Percentiles rank a stretch among this genome's conserved stretches.
Conservation (phyloP, 2,113 vertebrate species). For the Ophiodon elongatus region DNA sequence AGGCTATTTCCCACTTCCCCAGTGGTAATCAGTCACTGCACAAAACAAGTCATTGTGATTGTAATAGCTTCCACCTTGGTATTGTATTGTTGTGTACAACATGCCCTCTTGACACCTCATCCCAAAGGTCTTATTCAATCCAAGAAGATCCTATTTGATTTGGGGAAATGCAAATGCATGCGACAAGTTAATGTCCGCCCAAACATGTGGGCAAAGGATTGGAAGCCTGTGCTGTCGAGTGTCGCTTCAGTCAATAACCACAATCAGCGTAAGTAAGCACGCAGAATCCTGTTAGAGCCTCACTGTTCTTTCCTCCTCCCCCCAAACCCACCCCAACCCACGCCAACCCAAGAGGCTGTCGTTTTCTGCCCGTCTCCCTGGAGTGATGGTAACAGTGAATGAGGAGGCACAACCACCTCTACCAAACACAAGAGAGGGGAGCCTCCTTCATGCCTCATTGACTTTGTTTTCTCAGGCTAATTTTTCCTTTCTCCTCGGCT, state of each 20-base stretch:
- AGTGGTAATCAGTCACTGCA: conserved; percentile 68
- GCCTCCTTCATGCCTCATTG: conserved; percentile 85
- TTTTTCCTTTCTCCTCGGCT: conserved; percentile 77
- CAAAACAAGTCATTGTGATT: conserved; percentile 63
- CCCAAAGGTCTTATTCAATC: conserved; percentile 62
- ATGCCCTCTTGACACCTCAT: conserved; percentile 55
- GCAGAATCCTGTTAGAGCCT: conserved; percentile 27
- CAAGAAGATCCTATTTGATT: conserved; percentile 45
- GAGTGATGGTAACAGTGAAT: conserved; percentile 51
- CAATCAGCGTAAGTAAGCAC: conserved; percentile 49
- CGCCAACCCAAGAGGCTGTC: conserved; percentile 18
- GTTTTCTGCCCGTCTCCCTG: conserved; percentile 33
- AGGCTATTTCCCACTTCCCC: conserved; percentile 55
- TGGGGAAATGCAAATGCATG: conserved; percentile 48
- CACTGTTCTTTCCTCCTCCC: conserved; percentile 7
- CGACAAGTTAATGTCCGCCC: conserved; percentile 45
- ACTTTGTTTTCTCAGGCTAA: conserved; percentile 86
- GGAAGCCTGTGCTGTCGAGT: conserved; percentile 43
- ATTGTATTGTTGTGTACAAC: conserved; percentile 50
- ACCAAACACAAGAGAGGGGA: conserved; percentile 69
- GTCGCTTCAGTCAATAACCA: conserved; percentile 55
- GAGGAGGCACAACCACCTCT: conserved; percentile 50
- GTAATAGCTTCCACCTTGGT: conserved; percentile 57
- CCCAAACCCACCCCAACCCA: no score
- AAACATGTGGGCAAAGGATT: conserved; percentile 26